A percentile compares a stretch with the other conserved stretches of the same genome.
These are phyloP conservation scores for Pseudochirops cupreus DNA, from an alignment of 2,797 vertebrate genomes.

Conservation along the genomic window DNA sequence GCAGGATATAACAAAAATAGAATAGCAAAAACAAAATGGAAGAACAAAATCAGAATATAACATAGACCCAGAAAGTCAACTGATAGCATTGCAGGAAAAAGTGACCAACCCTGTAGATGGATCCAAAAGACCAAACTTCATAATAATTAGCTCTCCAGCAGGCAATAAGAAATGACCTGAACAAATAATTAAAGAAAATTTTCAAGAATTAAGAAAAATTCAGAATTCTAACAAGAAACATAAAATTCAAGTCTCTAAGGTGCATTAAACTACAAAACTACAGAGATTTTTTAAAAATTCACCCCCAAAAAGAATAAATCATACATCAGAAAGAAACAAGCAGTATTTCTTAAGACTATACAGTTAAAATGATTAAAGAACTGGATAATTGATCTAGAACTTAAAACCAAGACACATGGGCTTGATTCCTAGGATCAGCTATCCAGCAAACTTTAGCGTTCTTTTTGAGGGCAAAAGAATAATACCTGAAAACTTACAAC, in stretches of 20 bases:
- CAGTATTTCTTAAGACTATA: not conserved
- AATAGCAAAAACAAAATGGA: not conserved
- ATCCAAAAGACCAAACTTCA: not conserved
- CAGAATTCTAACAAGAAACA: not conserved
- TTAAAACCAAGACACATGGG: not conserved
- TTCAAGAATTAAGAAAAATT: not conserved
- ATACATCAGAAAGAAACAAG: not conserved
- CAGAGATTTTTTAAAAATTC: not conserved
- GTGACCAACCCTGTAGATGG: not conserved
- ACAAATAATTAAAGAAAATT: not conserved
- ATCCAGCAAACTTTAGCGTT: not conserved
- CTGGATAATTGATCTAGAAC: not conserved
- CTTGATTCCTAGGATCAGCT: not conserved
- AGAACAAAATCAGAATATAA: not conserved
- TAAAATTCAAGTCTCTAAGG: not conserved
- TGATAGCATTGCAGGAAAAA: not conserved
- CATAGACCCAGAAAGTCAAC: not conserved
- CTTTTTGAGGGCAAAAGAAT: not conserved
- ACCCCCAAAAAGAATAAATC: not conserved
- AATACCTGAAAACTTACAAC: not conserved
- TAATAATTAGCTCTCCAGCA: not conserved
- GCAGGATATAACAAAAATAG: not conserved
- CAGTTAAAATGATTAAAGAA: not conserved
- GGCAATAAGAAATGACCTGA: not conserved
- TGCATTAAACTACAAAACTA: not conserved